Evolutionary conservation across 2,888 invertebrate genomes (phyloP), one percentile per base, ranked within the genome.

Genomic region (Ectropis crepuscularia): DNA sequence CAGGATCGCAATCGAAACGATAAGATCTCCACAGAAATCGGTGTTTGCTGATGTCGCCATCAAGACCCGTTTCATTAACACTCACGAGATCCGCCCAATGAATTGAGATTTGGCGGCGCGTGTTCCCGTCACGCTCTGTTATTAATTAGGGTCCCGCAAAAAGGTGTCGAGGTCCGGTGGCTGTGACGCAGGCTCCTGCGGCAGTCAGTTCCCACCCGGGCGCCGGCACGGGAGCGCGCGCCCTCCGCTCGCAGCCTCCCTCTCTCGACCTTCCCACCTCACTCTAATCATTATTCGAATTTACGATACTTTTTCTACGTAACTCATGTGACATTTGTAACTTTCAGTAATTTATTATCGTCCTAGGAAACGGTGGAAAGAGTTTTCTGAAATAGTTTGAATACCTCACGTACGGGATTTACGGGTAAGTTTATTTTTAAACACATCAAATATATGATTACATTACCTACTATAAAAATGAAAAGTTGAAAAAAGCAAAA

Each of bases 121-220:
- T 80, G 82, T 85, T 78, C 77, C 76, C 80, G 84, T 86, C 85
- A 85, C 79, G 83, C 80, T 79, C 80, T 81, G 84, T 87, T 87
- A 90, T 91, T 90, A 90, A 90, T 90, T 89, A 89, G 90, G 88
- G 87, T 83, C 81, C 88, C 88, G 75, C 83, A 88, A 90, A 88
- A 89, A 90, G 88, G 90, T 89, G 89, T 83, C 86, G 84, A 82
- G 88, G 87, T 88, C 87, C 89, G 84, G 82, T 74, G 77, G 81
- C 79, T 81, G 82, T 90, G 91, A 90, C 91, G 91, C 89, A 90
- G 88, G 83, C 88, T 90, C 88, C 89, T 88, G 90, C 88, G 85
- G 89, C 88, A 88, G 81, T 77, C 89, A 90, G 90, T 90, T 81
- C 81, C 83, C 83, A 83, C 81, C 82, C 83, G 81, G 74, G 82